Base-by-base conservation (phyloP, 2,888 invertebrate species). In the Gastrophysa polygoni region DNA sequence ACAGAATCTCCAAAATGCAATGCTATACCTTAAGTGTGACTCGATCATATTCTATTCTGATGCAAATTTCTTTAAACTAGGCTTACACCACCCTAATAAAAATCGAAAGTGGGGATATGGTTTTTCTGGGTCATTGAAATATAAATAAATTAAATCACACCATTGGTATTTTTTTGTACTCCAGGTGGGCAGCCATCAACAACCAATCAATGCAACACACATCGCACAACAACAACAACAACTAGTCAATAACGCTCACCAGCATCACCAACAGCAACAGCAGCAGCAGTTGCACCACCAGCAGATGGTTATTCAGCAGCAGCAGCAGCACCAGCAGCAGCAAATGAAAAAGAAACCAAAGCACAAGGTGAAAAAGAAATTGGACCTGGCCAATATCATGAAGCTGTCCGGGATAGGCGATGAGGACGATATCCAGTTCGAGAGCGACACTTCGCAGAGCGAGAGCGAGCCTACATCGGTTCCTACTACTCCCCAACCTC, bases 331-430 rank as follows among this genome's bases (percentile, higher is more conserved):
- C 7, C 71, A 69, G 29, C 65, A 73, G 68, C 77, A 61, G 70
- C 78, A 50, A 72, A 77, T 51, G 14, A 79, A 82, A 66, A 82
- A 82, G 69, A 82, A 73, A 61, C 75, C 75, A 43, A 75, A 76
- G 16, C 74, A 73, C 59, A 71, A 76, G 47, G 83, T 84, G 28
- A 86, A 86, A 73, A 86, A 87, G 73, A 86, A 86, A 75, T 83
- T 90, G 57, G 90, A 90, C 79, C 83, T 90, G 71, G 89, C 89
- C 56, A 89, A 89, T 79, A 88, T 90, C 38, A 90, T 90, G 87
- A 90, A 90, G 78, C 83, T 90, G 63, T 89, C 90, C 51, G 90
- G 81, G 66, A 71, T 69, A 65, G 89, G 89, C 55, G 90, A 89
- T 66, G 88, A 88, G 65, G 90, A 90, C 68, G 87, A 86, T 67